Evolutionary conservation across 2,888 invertebrate species (phyloP).

Genomic region (Polydrusus pterygomalis): DNA sequence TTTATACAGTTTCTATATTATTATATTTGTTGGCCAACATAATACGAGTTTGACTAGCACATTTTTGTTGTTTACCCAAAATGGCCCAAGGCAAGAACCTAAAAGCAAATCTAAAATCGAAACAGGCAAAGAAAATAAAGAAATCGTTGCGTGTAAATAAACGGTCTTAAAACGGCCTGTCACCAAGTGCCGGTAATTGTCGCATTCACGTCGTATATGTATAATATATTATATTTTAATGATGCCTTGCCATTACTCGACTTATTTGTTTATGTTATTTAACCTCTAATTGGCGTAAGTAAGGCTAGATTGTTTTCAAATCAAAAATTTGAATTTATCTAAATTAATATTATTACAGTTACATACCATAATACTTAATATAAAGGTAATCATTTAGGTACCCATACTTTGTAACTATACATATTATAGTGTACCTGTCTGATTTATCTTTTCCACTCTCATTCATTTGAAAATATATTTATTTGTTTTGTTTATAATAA

Average conservation of each 20-base stretch:
- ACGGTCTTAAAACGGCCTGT: slow-evolving; percentile 59
- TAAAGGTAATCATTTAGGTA: too few species aligned
- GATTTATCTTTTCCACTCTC: too few species aligned
- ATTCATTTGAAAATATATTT: too few species aligned
- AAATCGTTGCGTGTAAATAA: slow-evolving; percentile 60
- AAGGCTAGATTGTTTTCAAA: slow-evolving; percentile 41
- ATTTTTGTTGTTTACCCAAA: background rate
- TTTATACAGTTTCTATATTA: too few species aligned
- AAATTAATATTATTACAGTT: too few species aligned
- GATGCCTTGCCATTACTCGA: slow-evolving; percentile 49
- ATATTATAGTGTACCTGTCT: too few species aligned
- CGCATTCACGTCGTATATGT: slow-evolving; percentile 51
- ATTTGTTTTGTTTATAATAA: too few species aligned
- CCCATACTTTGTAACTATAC: too few species aligned
- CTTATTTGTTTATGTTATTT: slow-evolving; percentile 52
- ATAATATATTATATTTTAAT: slow-evolving; percentile 53
- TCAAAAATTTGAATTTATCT: slow-evolving; percentile 11
- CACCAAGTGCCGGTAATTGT: slow-evolving; percentile 58
- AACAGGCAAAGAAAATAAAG: slow-evolving; percentile 48
- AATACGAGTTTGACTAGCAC: background rate
- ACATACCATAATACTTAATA: too few species aligned
- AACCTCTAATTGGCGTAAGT: slow-evolving; percentile 49
- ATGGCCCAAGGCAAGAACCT: slow-evolving; percentile 5
- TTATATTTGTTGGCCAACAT: too few species aligned
- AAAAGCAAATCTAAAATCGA: slow-evolving; percentile 21